Evolutionary conservation across 2,113 vertebrate genomes (phyloP).

Genomic region (Periophthalmodon schlosseri): DNA sequence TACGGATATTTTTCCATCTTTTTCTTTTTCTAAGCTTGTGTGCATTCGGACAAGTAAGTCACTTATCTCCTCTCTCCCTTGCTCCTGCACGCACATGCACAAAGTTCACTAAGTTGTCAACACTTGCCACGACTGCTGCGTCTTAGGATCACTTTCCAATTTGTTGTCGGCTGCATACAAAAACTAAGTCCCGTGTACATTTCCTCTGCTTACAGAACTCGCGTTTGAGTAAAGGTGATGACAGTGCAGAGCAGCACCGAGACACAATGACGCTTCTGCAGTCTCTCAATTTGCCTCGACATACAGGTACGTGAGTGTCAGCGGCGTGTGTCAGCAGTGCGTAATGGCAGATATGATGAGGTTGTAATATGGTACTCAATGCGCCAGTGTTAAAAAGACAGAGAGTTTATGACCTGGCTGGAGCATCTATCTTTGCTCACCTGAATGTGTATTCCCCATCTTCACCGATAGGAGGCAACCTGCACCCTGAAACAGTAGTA

Average conservation of each 20-base stretch:
- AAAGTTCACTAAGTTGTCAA: conserved; percentile 28
- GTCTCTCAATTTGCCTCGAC: conserved; percentile 65
- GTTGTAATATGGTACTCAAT: not conserved
- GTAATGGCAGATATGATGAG: not conserved
- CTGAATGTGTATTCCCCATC: conserved; percentile 33
- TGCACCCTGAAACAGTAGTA: conserved; percentile 41
- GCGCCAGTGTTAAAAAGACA: not conserved
- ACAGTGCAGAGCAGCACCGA: conserved; percentile 10
- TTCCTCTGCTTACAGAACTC: conserved; percentile 42
- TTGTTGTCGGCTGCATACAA: not conserved
- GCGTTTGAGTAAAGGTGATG: conserved; percentile 25
- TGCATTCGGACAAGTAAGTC: conserved; percentile 61
- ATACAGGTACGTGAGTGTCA: conserved; percentile 62
- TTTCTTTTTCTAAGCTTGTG: conserved; percentile 48
- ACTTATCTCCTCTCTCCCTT: not conserved
- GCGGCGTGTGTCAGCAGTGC: not conserved
- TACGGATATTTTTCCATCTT: conserved; percentile 46
- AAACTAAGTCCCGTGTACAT: not conserved
- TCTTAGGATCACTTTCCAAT: conserved; percentile 10
- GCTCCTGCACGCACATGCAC: conserved; percentile 21
- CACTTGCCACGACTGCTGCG: conserved; percentile 3
- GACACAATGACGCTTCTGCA: conserved; percentile 51
- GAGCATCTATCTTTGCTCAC: conserved; percentile 51
- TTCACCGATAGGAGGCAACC: conserved; percentile 62
- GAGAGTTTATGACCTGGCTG: not conserved